Conservation (phyloP, 1,140 invertebrate species). For the Heliothis virescens region DNA sequence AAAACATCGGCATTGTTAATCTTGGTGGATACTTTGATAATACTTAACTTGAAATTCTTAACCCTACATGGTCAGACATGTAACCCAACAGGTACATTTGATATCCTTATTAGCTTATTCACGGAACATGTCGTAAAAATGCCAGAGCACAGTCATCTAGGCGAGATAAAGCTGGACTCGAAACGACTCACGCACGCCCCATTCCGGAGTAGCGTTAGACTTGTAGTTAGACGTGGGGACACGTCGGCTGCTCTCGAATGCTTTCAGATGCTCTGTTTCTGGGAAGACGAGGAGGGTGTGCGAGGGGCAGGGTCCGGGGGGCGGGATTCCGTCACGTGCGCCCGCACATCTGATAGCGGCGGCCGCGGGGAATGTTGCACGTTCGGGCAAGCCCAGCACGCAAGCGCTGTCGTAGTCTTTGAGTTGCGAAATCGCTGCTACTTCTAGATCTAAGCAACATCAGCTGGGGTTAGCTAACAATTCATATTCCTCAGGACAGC, state of each 20-base stretch:
- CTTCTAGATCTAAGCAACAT: constrained; percentile 40
- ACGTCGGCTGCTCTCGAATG: constrained; percentile 46
- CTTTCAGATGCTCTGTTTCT: constrained; percentile 63
- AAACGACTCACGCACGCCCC: constrained; percentile 56
- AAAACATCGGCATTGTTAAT: constrained; percentile 14
- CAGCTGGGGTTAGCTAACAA: background rate
- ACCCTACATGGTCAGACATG: constrained; percentile 42
- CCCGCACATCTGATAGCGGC: constrained; percentile 69
- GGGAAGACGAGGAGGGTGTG: constrained; percentile 55
- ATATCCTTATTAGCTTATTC: constrained; percentile 50
- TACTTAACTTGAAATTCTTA: constrained; percentile 22
- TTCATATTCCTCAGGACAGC: background rate
- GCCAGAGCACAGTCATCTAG: constrained; percentile 46
- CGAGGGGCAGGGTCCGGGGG: constrained; percentile 52
- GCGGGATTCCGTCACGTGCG: constrained; percentile 75
- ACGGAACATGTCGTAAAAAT: constrained; percentile 53
- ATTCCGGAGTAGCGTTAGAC: constrained; percentile 53
- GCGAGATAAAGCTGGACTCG: constrained; percentile 52
- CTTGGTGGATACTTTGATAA: constrained; percentile 18
- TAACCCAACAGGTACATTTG: constrained; percentile 44
- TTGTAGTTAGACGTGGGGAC: constrained; percentile 56
- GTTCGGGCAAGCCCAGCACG: constrained; percentile 58
- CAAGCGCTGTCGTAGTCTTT: constrained; percentile 54
- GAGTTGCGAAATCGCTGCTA: constrained; percentile 33
- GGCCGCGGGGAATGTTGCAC: constrained; percentile 63